These are phyloP conservation scores for Sicus ferrugineus DNA, from an alignment of 2,888 invertebrate species.

Conservation along the genomic window DNA sequence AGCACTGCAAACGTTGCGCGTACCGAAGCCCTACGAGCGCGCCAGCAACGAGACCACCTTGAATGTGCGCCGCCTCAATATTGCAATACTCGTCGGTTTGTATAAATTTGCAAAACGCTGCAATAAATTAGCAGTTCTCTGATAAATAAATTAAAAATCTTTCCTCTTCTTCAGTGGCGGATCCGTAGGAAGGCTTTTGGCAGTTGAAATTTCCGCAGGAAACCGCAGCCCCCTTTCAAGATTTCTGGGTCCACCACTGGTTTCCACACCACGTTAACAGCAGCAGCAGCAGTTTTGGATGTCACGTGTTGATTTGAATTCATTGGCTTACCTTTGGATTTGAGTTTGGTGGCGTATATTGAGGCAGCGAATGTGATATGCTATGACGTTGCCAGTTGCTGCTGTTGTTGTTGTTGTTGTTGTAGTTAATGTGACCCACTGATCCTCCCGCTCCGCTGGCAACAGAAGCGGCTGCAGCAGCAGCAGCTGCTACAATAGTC, in stretches of 20 bases:
- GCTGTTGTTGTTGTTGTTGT: conserved; percentile 35
- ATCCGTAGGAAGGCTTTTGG: too few species aligned
- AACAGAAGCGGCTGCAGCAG: conserved; percentile 31
- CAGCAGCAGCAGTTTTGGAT: neutral
- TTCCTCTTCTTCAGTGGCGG: neutral
- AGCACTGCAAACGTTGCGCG: neutral
- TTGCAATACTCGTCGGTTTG: neutral
- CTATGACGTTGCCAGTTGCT: conserved; percentile 38
- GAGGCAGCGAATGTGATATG: conserved; percentile 44
- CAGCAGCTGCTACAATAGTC: conserved; percentile 37
- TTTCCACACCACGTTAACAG: neutral
- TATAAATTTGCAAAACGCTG: neutral
- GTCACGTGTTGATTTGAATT: neutral
- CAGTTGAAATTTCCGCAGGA: too few species aligned
- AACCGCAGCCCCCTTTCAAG: too few species aligned
- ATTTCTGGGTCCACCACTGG: neutral
- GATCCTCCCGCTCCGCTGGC: conserved; percentile 19
- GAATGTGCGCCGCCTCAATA: neutral
- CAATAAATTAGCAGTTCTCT: neutral
- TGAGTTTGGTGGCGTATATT: conserved; percentile 38
- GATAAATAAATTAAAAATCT: neutral
- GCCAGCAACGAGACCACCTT: conserved; percentile 8
- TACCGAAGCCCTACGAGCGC: neutral
- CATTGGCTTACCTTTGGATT: conserved; percentile 36
- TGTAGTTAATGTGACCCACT: conserved; percentile 25